Evolutionary conservation across 2,113 vertebrate species (phyloP).

Genomic region (Osmerus eperlanus): DNA sequence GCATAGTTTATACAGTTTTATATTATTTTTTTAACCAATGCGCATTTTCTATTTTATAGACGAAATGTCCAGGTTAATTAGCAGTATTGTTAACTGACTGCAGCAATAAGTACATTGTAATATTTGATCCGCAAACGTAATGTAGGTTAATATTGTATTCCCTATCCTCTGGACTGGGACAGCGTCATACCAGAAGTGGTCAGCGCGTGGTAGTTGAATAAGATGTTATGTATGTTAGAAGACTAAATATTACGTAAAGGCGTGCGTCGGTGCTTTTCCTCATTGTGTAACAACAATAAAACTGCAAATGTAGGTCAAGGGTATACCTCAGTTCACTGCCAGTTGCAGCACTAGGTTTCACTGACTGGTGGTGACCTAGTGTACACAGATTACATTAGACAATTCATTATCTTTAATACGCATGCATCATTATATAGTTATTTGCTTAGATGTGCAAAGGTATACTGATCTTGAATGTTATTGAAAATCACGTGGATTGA

Average conservation of each 20-base stretch:
- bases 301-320: slow-evolving; percentile 61
- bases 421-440: too few relatives aligned
- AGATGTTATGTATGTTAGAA: slow-evolving; percentile 54
- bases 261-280: slow-evolving; percentile 17
- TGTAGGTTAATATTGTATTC: not conserved
- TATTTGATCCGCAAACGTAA: too few relatives aligned
- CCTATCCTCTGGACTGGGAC: not conserved
- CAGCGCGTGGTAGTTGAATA: slow-evolving; percentile 26
- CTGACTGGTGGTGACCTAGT: not conserved
- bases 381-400: not conserved
- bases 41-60: not conserved
- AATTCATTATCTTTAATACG: too few relatives aligned
- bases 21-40: not conserved
- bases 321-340: slow-evolving; percentile 47
- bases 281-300: slow-evolving; percentile 62
- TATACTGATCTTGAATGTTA: not conserved
- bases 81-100: not conserved
- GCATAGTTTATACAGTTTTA: too few relatives aligned
- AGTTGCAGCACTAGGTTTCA: slow-evolving; percentile 2
- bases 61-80: not conserved
- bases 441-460: not conserved
- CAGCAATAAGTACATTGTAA: not conserved
- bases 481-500: not conserved
- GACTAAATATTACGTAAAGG: slow-evolving; percentile 65
- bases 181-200: not conserved